These are phyloP conservation scores for Mesocricetus auratus DNA, from an alignment of 2,113 vertebrate genomes.

Conservation along the genomic window DNA sequence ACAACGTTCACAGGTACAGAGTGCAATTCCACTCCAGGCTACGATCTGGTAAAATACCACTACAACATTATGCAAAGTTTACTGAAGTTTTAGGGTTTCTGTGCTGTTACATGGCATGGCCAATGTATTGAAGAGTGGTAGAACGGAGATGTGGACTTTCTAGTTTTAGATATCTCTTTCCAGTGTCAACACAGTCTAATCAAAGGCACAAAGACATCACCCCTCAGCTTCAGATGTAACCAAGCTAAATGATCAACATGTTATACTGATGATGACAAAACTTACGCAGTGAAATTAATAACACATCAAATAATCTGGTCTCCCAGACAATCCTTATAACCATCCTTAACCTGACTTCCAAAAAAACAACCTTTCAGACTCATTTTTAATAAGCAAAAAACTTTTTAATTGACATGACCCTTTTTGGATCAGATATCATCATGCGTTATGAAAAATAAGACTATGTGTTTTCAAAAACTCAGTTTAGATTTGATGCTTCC, in stretches of 20 bases:
- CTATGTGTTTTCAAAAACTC: conserved; percentile 34
- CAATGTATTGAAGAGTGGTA: background rate
- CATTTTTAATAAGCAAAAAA: background rate
- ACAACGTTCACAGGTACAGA: background rate
- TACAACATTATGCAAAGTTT: conserved; percentile 26
- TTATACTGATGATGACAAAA: background rate
- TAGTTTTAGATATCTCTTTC: background rate
- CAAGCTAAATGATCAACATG: background rate
- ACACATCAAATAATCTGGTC: background rate
- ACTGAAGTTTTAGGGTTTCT: conserved; percentile 41
- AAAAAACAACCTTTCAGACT: background rate
- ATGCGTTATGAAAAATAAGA: conserved; percentile 33
- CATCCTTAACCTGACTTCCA: background rate
- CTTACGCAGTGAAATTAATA: background rate
- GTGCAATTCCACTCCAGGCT: background rate
- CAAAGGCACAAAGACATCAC: background rate
- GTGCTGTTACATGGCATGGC: background rate
- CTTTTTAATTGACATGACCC: conserved; percentile 23
- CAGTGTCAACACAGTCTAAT: background rate
- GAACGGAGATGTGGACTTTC: background rate
- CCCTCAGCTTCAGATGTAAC: background rate
- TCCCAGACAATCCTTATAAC: background rate
- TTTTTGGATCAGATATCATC: background rate
- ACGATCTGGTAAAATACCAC: background rate
- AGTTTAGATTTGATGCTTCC: conserved; percentile 31